Evolutionary conservation across 1,140 invertebrate genomes (phyloP).

Genomic region (Drosophila subpulchrella): DNA sequence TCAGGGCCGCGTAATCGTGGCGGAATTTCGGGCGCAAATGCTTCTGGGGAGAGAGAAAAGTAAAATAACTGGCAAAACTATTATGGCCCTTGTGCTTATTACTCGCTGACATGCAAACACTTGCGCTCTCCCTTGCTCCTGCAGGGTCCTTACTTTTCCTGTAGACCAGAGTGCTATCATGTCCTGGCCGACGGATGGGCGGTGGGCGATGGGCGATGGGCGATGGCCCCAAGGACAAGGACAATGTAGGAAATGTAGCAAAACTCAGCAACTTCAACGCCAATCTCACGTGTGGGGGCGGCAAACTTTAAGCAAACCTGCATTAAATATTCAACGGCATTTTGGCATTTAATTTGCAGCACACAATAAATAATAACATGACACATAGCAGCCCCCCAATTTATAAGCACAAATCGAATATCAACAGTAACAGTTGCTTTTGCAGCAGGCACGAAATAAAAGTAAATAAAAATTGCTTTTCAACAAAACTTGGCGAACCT

Average conservation of each 20-base stretch:
- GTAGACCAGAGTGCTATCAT: constrained; percentile 45
- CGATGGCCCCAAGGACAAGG: constrained; percentile 69
- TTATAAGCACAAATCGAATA: constrained; percentile 68
- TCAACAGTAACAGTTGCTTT: constrained; percentile 21
- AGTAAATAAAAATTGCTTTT: constrained; percentile 83
- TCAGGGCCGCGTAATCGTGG: constrained; percentile 63
- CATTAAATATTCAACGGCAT: constrained; percentile 79
- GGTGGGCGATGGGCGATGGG: background rate
- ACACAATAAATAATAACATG: constrained; percentile 82
- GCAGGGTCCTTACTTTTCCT: constrained; percentile 13
- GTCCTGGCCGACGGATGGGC: constrained; percentile 23
- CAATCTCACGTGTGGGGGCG: constrained; percentile 43
- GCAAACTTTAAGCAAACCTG: constrained; percentile 50
- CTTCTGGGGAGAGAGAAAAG: constrained; percentile 35
- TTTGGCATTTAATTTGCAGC: constrained; percentile 80
- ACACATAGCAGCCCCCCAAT: constrained; percentile 59
- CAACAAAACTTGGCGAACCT: constrained; percentile 79
- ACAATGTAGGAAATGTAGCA: constrained; percentile 55
- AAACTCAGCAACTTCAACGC: constrained; percentile 35
- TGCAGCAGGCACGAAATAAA: constrained; percentile 38
- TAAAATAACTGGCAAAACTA: constrained; percentile 79
- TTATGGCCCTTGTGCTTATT: constrained; percentile 83
- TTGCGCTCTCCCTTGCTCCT: constrained; percentile 43
- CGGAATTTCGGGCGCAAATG: constrained; percentile 57
- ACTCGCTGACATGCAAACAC: constrained; percentile 82